Evolutionary conservation across 2,797 vertebrate genomes (phyloP), one percentile per base, ranked within the genome.

Genomic region (Otolemur crassicaudatus): DNA sequence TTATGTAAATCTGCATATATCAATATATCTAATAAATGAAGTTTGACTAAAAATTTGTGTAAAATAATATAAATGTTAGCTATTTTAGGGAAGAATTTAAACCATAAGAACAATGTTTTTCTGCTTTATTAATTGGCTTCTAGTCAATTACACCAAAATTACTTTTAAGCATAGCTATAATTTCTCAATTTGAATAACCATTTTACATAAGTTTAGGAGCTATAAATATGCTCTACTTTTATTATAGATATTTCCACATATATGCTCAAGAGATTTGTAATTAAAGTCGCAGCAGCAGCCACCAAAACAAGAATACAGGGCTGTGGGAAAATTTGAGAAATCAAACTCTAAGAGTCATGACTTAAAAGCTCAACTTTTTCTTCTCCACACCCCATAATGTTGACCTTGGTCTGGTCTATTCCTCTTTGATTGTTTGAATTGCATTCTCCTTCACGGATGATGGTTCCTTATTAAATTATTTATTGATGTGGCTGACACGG

Each of bases 401-500:
- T 98, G 98, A 97, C 98, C 99, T 98, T 98, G 98, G 97, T 98
- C 98, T 91, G 29, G 98, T 98, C 98, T 97, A 76, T 98, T 99
- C 97, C 98, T 98, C 95, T 95, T 98, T 97, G 95, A 98, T 99
- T 99, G 98, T 98, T 98, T 98, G 98, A 98, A 98, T 98, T 99
- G 98, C 98, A 98, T 98, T 98, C 98, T 98, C 98, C 98, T 98
- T 98, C 97, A 99, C 97, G 60, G 97, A 98, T 98, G 95, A 97
- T 98, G 97, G 97, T 98, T 99, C 99, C 98, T 99, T 99, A 99
- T 99, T 99, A 99, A 99, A 99, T 99, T 99, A 99, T 99, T 99
- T 99, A 99, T 99, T 99, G 99, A 98, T 98, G 98, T 98, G 98
- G 99, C 98, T 99, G 99, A 98, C 98, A 98, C 97, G 98, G 96